Conservation (phyloP, 2,113 vertebrate species). For the Hyla sarda region DNA sequence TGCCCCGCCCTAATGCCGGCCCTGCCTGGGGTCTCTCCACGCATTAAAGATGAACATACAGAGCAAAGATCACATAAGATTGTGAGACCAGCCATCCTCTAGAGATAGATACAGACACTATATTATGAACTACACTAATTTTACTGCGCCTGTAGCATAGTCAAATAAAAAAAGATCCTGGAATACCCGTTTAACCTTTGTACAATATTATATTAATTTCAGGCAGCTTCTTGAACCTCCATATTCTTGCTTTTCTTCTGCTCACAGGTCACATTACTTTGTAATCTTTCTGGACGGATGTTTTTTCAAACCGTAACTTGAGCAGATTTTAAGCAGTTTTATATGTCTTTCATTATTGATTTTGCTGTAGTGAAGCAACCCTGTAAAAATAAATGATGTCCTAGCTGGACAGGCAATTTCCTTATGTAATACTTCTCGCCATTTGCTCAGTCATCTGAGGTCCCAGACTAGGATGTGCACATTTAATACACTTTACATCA, state of each 20-base stretch:
- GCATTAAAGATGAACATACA: too few species aligned
- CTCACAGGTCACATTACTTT: background rate
- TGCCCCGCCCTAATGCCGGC: too few species aligned
- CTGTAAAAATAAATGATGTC: slow-evolving; percentile 14
- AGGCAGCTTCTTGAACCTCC: background rate
- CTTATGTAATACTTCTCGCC: background rate
- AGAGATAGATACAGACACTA: too few species aligned
- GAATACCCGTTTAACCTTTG: background rate
- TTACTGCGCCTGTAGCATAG: too few species aligned
- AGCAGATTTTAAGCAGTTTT: slow-evolving; percentile 13
- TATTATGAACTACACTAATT: too few species aligned
- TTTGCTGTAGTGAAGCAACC: background rate
- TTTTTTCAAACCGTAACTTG: background rate
- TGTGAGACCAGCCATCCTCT: too few species aligned
- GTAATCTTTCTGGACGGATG: background rate
- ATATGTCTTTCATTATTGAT: slow-evolving; percentile 33
- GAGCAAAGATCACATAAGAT: too few species aligned
- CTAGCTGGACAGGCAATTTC: slow-evolving; percentile 11
- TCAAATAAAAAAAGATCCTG: background rate
- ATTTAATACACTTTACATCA: background rate
- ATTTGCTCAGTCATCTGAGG: background rate
- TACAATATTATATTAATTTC: background rate
- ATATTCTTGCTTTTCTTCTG: background rate
- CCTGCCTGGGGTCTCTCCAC: too few species aligned
- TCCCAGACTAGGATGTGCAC: background rate